These are phyloP conservation scores for Ylistrum balloti DNA, from an alignment of 1,140 invertebrate genomes.

Conservation along the genomic window DNA sequence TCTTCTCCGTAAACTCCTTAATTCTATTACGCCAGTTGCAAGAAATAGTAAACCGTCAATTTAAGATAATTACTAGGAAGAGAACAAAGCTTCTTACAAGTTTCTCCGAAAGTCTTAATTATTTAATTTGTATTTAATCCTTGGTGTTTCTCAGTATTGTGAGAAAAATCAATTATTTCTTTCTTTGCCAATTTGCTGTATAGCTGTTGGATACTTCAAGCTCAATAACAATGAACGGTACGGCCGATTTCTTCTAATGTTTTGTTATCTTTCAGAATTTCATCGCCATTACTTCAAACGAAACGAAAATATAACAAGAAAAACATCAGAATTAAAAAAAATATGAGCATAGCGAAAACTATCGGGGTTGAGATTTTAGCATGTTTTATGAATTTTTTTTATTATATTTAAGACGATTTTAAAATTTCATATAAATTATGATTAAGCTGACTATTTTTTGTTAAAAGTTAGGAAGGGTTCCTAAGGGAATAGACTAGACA, in stretches of 20 bases:
- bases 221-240: slow-evolving; percentile 33
- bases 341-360: too few species aligned
- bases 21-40: not conserved
- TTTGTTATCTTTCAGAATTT: not conserved
- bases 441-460: not conserved
- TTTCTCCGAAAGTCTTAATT: slow-evolving; percentile 25
- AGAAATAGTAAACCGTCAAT: not conserved
- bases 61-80: not conserved
- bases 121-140: slow-evolving; percentile 40
- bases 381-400: not conserved
- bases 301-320: not conserved
- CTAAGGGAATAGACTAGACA: not conserved
- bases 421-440: not conserved
- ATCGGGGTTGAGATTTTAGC: too few species aligned
- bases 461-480: not conserved
- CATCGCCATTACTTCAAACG: not conserved
- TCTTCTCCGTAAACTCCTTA: not conserved
- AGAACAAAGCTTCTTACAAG: slow-evolving; percentile 25
- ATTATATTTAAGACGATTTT: not conserved
- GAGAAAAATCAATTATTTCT: slow-evolving; percentile 40
- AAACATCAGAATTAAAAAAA: not conserved
- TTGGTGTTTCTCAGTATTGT: slow-evolving; percentile 19
- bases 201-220: slow-evolving; percentile 15
- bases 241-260: not conserved
- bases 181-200: slow-evolving; percentile 25